Percentiles rank a stretch among this genome's conserved stretches.
Conservation (phyloP, 2,888 invertebrate species). For the Hyles lineata region DNA sequence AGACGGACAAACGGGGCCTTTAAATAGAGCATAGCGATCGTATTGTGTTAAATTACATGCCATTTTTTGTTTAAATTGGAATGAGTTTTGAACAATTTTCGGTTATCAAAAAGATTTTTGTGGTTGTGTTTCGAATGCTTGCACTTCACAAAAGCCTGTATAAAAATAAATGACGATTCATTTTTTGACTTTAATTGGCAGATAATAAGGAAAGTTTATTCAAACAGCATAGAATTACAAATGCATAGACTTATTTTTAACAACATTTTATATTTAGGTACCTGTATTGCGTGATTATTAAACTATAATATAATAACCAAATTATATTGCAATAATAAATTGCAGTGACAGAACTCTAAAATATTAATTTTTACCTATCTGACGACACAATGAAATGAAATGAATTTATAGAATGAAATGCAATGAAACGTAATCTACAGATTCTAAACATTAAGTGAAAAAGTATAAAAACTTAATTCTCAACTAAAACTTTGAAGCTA, state of each 20-base stretch:
- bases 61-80: slow-evolving; percentile 49
- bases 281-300: too few relatives aligned
- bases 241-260: too few relatives aligned
- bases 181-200: background rate
- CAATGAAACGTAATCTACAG: too few relatives aligned
- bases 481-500: too few relatives aligned
- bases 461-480: background rate
- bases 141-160: background rate
- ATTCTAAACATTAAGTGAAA: background rate
- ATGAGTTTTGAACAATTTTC: slow-evolving; percentile 31
- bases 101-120: background rate
- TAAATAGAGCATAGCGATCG: slow-evolving; percentile 60
- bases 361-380: too few relatives aligned
- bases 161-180: background rate
- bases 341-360: too few relatives aligned
- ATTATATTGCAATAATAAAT: too few relatives aligned
- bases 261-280: too few relatives aligned
- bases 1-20: slow-evolving; percentile 59
- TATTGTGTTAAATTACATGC: slow-evolving; percentile 62
- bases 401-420: too few relatives aligned
- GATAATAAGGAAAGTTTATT: background rate
- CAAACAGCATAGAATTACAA: background rate
- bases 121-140: background rate
- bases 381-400: too few relatives aligned
- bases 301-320: too few relatives aligned